Evolutionary conservation across 1,140 invertebrate species (phyloP), one percentile per base, ranked within the genome.

Genomic region (Drosophila erecta): DNA sequence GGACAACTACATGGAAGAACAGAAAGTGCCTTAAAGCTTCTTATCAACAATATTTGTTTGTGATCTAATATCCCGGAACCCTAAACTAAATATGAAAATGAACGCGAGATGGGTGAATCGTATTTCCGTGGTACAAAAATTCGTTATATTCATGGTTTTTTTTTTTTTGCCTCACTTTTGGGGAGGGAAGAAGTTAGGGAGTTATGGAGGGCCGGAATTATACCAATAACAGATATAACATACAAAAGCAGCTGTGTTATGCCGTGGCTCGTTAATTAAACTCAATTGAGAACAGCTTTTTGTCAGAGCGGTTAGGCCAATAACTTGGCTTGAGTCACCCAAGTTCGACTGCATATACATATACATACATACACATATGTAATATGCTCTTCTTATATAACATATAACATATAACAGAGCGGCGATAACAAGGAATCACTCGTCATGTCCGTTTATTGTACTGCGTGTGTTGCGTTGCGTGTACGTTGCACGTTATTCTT

Each of bases 361-460:
- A 12, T 15, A 11, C 11, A 35, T 11, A 10, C 14, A 38, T 38
- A 15, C 7, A 10, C 14, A 1, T 15, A 37, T 43, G 41, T 43
- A 43, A 43, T 17, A 20, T 30, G 35, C 17, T 4, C 33, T 24
- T 38, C 15, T 59, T 69, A 30, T 65, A 53, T 65, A 51, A 66
- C 49, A 55, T 67, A 70, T 70, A 55, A 24, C 17, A 17, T 17
- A 17, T 17, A 17, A 46, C 41, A 69, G 47, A 61, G 59, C 50
- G 64, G 66, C 66, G 66, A 70, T 70, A 70, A 70, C 66, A 70
- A 69, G 66, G 47, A 69, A 56, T 70, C 66, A 33, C 66, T 70
- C 64, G 66, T 70, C 66, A 56, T 69, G 62, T 70, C 66, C 64
- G 41, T 69, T 70, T 70, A 70, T 70, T 70, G 66, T 67, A 67